Evolutionary conservation across 2,888 invertebrate species (phyloP).

Genomic region (Cyrtodaria siliqua): DNA sequence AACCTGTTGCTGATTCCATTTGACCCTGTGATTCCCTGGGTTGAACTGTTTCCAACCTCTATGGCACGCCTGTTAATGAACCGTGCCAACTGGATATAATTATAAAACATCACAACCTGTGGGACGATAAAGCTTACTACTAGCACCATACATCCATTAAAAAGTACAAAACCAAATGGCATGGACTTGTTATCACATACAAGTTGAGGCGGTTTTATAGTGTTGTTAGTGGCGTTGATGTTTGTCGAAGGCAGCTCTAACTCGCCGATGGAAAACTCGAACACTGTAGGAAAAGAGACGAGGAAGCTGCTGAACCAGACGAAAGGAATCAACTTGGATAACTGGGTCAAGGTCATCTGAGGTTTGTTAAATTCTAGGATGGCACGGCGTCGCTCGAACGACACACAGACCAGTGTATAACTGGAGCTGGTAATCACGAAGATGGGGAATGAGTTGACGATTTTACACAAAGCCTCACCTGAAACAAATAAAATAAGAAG

Average conservation of each 20-base stretch:
- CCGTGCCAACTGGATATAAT: constrained; percentile 45
- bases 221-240: constrained; percentile 14
- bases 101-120: constrained; percentile 50
- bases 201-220: no score
- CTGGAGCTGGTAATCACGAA: constrained; percentile 70
- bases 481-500: constrained; percentile 42
- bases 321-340: constrained; percentile 36
- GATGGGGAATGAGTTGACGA: constrained; percentile 68
- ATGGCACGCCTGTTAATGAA: constrained; percentile 38
- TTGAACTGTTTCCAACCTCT: no score
- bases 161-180: constrained; percentile 7
- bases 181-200: constrained; percentile 50
- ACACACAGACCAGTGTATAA: no score
- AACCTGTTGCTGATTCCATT: background rate
- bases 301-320: constrained; percentile 52
- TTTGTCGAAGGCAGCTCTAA: background rate
- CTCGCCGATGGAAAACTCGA: constrained; percentile 50
- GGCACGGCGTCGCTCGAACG: constrained; percentile 68
- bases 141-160: constrained; percentile 63
- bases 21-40: no score
- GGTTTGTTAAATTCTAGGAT: constrained; percentile 46
- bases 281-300: constrained; percentile 53
- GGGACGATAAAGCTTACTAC: constrained; percentile 69
- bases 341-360: constrained; percentile 39
- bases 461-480: constrained; percentile 56